phyloP scores from a whole-genome alignment of 1,140 invertebrate species.

The Zaprionus ornatus region DNA sequence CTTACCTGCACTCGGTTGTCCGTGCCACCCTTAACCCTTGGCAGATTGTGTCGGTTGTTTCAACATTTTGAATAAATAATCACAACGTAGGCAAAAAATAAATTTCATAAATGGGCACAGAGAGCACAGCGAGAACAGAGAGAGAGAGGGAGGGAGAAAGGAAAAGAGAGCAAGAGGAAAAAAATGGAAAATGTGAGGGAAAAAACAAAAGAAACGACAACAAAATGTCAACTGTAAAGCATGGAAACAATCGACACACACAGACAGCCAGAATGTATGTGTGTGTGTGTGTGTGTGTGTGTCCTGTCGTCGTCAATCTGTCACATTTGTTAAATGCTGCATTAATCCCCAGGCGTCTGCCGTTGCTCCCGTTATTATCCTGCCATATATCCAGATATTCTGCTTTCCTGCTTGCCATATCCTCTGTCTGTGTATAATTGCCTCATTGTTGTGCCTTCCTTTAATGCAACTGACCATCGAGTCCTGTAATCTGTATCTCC shows the following conservation, averaged over 20 bases:
- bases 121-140: conserved; percentile 2
- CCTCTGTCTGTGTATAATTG: not conserved
- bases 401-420: not conserved
- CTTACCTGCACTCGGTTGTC: no score
- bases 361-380: not conserved
- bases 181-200: not conserved
- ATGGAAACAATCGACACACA: conserved; percentile 17
- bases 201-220: conserved; percentile 19
- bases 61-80: conserved; percentile 80
- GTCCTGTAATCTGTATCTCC: no score
- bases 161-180: not conserved
- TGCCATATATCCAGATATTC: not conserved
- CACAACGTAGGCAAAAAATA: conserved; percentile 78
- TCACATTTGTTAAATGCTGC: conserved; percentile 72
- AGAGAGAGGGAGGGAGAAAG: not conserved
- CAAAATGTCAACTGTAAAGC: conserved; percentile 18
- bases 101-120: conserved; percentile 69
- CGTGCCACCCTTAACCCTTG: not conserved
- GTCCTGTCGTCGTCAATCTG: conserved; percentile 65
- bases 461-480: no score
- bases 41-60: conserved; percentile 25
- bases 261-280: not conserved
- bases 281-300: conserved; percentile 12
- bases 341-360: conserved; percentile 56
- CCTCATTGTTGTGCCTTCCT: not conserved